phyloP scores from a whole-genome alignment of 1,140 invertebrate genomes.

The Drosophila suzukii region DNA sequence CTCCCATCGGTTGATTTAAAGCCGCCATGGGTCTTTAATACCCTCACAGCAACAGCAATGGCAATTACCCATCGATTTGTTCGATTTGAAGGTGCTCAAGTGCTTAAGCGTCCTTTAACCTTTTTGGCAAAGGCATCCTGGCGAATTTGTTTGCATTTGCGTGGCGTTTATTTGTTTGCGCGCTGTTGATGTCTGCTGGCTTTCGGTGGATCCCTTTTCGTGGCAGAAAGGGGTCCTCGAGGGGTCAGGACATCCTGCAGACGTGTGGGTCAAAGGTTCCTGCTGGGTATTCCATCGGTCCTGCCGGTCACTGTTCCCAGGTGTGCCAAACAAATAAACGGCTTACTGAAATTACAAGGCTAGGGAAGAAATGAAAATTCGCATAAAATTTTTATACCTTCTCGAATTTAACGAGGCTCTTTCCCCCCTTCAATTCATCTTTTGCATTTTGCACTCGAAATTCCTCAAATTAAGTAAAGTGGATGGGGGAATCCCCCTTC shows the following conservation, averaged over 20 bases:
- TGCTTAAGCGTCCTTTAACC: constrained; percentile 66
- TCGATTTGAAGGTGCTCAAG: constrained; percentile 20
- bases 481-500: constrained; percentile 15
- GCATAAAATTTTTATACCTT: constrained; percentile 67
- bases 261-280: constrained; percentile 53
- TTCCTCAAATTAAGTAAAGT: constrained; percentile 63
- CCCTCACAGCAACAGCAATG: background rate
- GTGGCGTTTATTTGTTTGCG: constrained; percentile 42
- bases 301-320: constrained; percentile 48
- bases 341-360: constrained; percentile 51
- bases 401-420: constrained; percentile 69
- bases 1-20: constrained; percentile 2
- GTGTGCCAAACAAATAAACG: constrained; percentile 60
- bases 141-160: constrained; percentile 59
- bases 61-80: constrained; percentile 54
- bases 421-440: constrained; percentile 48
- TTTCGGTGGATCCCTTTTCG: background rate
- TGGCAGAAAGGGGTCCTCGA: background rate
- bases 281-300: constrained; percentile 20
- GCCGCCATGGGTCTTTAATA: constrained; percentile 17
- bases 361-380: constrained; percentile 63
- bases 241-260: constrained; percentile 17
- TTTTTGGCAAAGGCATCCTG: constrained; percentile 34
- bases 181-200: constrained; percentile 27
- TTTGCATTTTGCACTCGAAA: constrained; percentile 40